These are phyloP conservation scores for Theretra japonica DNA, from an alignment of 2,888 invertebrate genomes.

Conservation along the genomic window DNA sequence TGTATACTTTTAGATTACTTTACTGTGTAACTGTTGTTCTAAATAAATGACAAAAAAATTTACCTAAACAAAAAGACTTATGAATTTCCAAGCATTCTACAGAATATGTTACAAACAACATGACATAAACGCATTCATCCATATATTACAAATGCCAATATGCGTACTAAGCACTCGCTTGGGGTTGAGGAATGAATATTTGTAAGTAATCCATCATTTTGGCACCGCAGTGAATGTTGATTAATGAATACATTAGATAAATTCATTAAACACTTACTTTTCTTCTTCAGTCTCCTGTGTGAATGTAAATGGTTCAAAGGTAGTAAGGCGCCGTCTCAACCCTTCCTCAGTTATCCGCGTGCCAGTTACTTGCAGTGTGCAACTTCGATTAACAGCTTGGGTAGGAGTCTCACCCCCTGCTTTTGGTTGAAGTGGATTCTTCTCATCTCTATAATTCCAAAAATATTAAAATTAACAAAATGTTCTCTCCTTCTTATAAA, in stretches of 20 bases:
- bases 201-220: background rate
- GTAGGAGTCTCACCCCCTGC: constrained; percentile 57
- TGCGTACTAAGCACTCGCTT: too few species aligned
- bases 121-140: too few species aligned
- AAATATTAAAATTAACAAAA: background rate
- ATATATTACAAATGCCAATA: too few species aligned
- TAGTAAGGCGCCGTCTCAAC: constrained; percentile 67
- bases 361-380: constrained; percentile 68
- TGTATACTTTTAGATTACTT: too few species aligned
- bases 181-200: too few species aligned
- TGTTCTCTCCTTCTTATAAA: too few species aligned
- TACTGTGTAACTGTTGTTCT: too few species aligned
- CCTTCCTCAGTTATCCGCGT: constrained; percentile 74
- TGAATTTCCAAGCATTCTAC: too few species aligned
- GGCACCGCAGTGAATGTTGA: background rate
- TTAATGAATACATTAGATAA: background rate
- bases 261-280: constrained; percentile 57
- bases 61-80: too few species aligned
- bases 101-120: too few species aligned
- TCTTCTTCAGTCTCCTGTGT: constrained; percentile 73
- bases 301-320: constrained; percentile 76
- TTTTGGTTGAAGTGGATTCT: constrained; percentile 50
- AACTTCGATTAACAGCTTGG: constrained; percentile 52
- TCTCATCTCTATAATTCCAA: constrained; percentile 62
- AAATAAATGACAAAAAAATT: too few species aligned